Evolutionary conservation across 2,113 vertebrate species (phyloP), one percentile per base, ranked within the genome.

Genomic region (Podilymbus podiceps): DNA sequence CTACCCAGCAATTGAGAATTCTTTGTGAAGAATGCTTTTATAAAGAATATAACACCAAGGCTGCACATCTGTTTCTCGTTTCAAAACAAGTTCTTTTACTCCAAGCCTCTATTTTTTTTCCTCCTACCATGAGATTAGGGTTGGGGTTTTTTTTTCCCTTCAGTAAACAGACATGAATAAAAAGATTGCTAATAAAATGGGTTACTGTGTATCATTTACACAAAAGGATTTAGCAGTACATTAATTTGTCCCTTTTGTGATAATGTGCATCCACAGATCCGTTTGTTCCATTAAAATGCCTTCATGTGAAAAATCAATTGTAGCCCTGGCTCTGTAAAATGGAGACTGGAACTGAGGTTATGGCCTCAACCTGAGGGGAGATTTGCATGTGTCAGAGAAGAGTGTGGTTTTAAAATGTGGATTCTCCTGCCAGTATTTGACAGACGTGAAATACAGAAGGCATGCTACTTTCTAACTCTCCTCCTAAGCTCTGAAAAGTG

Each of bases 31-130:
- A 88, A 22, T 35, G 50, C 59, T 72, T 8, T 75, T 93, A 68
- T 78, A 80, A 69, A 89, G 72, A 85, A 68, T 78, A 23, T 38
- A 87, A 85, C 82, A 81, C 73, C 76, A 90, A 30, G 86, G 44
- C 73, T 92, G 49, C 80, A 86, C 92, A 94, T 96, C 90, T 96
- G 96, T 53, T 97, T 94, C 89, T 94, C 44, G 1, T 96, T 96
- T 78, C 60, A 67, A 55, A 95, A 87, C 38, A 27, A 92, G 67
- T 27, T 82, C 25, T 92, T 92, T 56, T 77, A 71, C 84, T 85
- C 85, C 35, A 52, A 83, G 59, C 40, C 88, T 91, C 59, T 55
- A 4, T 79, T 92, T 88, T 84, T 85, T 27, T 86, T 27, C 31
- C 16, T 85, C 25, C 63, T 93, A 71, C 72, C 69, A 46, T 60